Conservation (phyloP, 2,113 vertebrate genomes). For the Carollia perspicillata region DNA sequence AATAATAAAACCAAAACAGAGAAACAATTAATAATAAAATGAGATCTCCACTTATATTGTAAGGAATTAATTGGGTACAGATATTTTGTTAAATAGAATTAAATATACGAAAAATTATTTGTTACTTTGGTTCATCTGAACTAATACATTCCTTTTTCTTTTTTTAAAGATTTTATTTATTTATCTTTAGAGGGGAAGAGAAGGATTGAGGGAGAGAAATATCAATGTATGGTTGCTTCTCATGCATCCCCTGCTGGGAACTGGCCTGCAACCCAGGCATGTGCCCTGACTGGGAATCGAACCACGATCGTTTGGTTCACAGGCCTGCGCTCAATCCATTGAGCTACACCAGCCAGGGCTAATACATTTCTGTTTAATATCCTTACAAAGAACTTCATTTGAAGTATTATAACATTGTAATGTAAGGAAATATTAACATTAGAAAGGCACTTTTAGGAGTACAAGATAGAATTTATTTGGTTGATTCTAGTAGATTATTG, state of each 20-base stretch:
- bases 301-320: no score
- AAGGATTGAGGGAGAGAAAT: no score
- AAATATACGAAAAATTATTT: constrained; percentile 7
- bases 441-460: not conserved
- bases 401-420: not conserved
- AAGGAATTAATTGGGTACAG: not conserved
- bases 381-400: not conserved
- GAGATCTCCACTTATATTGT: not conserved
- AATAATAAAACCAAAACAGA: not conserved
- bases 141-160: no score
- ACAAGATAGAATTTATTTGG: constrained; percentile 29
- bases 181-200: no score
- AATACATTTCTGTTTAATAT: constrained; percentile 38
- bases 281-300: no score
- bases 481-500: constrained; percentile 45
- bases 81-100: constrained; percentile 32
- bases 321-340: no score
- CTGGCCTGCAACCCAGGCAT: no score
- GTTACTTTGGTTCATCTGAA: constrained; percentile 9
- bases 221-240: no score
- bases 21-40: not conserved
- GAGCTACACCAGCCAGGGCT: no score
- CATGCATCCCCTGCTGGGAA: no score
- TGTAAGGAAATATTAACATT: constrained; percentile 21
- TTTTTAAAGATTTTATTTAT: no score